Conservation (phyloP, 2,888 invertebrate species). For the Zygothrica quintamaculata region DNA sequence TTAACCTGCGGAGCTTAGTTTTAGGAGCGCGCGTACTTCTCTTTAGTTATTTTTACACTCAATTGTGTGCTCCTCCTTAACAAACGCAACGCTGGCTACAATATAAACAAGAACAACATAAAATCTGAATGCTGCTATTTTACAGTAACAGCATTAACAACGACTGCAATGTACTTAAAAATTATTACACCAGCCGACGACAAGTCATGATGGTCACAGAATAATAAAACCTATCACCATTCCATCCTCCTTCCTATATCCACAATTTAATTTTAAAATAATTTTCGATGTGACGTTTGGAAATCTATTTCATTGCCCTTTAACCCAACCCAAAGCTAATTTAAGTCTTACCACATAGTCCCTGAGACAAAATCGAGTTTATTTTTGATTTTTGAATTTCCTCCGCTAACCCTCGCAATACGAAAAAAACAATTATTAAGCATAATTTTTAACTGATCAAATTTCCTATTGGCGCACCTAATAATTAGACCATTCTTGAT, state of each 20-base stretch:
- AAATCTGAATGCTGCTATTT: conserved; percentile 63
- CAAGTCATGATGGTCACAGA: conserved; percentile 74
- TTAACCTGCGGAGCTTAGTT: conserved; percentile 28
- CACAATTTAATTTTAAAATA: conserved; percentile 56
- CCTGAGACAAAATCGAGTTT: conserved; percentile 33
- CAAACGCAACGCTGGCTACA: conserved; percentile 27
- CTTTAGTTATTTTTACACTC: conserved; percentile 19
- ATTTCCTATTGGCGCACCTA: too few species aligned
- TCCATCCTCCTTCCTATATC: conserved; percentile 6
- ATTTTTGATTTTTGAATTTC: conserved; percentile 51
- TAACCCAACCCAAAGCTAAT: too few species aligned
- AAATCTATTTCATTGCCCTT: conserved; percentile 40
- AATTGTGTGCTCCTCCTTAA: conserved; percentile 40
- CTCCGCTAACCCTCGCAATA: too few species aligned
- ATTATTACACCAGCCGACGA: conserved; percentile 72
- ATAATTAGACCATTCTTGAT: too few species aligned
- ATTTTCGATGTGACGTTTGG: conserved; percentile 43
- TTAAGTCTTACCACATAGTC: conserved; percentile 31
- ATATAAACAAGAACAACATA: conserved; percentile 34
- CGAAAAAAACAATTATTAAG: too few species aligned
- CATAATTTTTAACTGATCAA: too few species aligned
- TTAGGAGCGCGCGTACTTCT: conserved; percentile 3
- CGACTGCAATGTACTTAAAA: conserved; percentile 62
- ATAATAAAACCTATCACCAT: conserved; percentile 23
- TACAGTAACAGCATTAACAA: conserved; percentile 58